These are phyloP conservation scores for Eptatretus atami DNA, from an alignment of 2,797 vertebrate species.

Conservation along the genomic window DNA sequence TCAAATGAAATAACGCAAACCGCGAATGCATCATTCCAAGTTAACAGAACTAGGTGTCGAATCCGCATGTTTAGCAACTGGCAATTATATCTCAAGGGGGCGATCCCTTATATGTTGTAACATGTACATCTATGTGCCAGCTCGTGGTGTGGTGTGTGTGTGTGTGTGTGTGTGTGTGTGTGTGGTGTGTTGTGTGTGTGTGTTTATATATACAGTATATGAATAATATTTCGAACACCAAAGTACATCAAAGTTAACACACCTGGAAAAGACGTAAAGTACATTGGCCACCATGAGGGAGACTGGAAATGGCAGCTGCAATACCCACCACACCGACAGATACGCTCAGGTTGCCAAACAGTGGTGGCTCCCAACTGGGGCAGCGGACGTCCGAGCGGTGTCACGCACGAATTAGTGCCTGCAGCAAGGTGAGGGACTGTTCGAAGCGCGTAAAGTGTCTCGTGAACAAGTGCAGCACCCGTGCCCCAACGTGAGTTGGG, in stretches of 20 bases:
- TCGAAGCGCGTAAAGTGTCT: slow-evolving; percentile 58
- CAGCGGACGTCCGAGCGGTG: slow-evolving; percentile 28
- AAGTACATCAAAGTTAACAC: slow-evolving; percentile 10
- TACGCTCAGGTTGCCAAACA: slow-evolving; percentile 30
- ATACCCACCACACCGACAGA: slow-evolving; percentile 45
- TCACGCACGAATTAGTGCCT: slow-evolving; percentile 39
- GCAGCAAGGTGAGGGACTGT: slow-evolving; percentile 38
- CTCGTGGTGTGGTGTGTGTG: no score
- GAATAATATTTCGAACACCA: no score
- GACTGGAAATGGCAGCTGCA: slow-evolving; percentile 49
- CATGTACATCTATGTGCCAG: no score
- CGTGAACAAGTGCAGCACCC: slow-evolving; percentile 53
- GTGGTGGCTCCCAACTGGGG: slow-evolving; percentile 23
- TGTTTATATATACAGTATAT: no score
- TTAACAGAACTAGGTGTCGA: no score
- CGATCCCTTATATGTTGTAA: no score
- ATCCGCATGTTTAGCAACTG: no score
- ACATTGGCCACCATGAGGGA: slow-evolving; percentile 82
- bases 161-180: no score
- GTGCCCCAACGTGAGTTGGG: slow-evolving; percentile 40
- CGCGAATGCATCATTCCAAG: no score
- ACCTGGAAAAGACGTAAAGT: slow-evolving; percentile 43
- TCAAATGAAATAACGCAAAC: no score
- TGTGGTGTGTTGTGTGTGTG: no score
- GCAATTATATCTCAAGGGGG: no score